Base-by-base conservation (phyloP, 2,113 vertebrate genomes). In the Paracanthobrama guichenoti region DNA sequence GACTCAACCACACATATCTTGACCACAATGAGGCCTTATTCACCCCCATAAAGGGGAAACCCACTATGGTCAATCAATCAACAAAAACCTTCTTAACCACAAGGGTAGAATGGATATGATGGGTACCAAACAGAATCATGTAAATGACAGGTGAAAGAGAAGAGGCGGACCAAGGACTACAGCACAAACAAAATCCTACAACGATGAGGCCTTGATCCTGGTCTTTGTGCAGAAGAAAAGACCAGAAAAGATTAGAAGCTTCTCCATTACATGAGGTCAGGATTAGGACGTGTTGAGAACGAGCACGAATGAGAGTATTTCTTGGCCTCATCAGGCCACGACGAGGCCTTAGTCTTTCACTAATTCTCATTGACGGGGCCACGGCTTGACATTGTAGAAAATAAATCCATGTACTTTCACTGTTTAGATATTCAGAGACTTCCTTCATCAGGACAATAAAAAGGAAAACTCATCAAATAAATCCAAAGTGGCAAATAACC, bases 31-130 rank as follows among this genome's bases (percentile, higher is more conserved):
- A 35, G 69, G 66, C 57, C 55, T 73, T 46, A 62, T 73, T 79
- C 13, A 24, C 48, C 62, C 44, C n/a, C 5, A 31, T 31, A 42
- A 6, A 26, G 44, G 3, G 1, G 44, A 81, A 69, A 74, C 35
- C 50, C 69, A 53, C 5, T 8, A 55, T 50, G 28, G 26, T 64
- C 80, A 79, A 9, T 64, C 57, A 48, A 62, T 72, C 28, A 78
- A 66, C 50, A 77, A 62, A 87, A 62, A 62, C 78, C 72, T 62
- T 64, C 53, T 82, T 39, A 62, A 73, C 79, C 50, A n/a, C 83
- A 66, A 35, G 69, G 5, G n/a, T 31, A 44, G 50, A 39, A 67
- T 4, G 35, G 31, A 78, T 26, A 77, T n/a, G n/a, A 42, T 26
- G 31, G 39, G 39, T 26, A 75, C 81, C 69, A 66, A 87, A 81